Conservation (phyloP, 2,888 invertebrate genomes). For the Teleogryllus oceanicus region DNA sequence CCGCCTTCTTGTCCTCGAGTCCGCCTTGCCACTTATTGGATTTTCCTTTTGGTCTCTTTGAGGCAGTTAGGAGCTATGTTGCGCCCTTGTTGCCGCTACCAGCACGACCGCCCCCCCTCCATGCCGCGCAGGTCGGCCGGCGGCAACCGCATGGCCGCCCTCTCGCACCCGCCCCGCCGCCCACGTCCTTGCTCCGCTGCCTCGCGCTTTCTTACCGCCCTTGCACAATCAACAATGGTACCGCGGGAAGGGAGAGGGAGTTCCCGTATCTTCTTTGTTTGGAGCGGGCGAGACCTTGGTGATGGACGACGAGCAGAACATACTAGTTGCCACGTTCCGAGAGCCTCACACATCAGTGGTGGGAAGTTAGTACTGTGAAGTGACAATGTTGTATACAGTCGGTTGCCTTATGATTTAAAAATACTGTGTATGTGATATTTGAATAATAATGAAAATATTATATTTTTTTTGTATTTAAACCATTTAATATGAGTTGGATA, state of each 20-base stretch:
- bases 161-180: background rate
- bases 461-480: no score
- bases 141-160: background rate
- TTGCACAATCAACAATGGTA: background rate
- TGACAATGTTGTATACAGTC: no score
- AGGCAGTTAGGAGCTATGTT: conserved; percentile 10
- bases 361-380: no score
- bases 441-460: no score
- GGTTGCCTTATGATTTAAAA: no score
- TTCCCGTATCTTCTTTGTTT: no score
- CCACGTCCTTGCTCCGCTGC: background rate
- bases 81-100: background rate
- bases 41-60: conserved; percentile 18
- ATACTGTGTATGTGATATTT: no score
- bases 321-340: no score
- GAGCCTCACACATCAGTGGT: no score
- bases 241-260: background rate
- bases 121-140: background rate
- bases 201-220: background rate
- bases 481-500: no score
- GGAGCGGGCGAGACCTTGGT: no score
- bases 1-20: conserved; percentile 11
- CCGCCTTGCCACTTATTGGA: background rate
- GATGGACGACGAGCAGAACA: no score
- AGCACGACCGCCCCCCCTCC: background rate